Evolutionary conservation across 2,797 vertebrate genomes (phyloP), one percentile per base, ranked within the genome.

Genomic region (Xenops minutus): DNA sequence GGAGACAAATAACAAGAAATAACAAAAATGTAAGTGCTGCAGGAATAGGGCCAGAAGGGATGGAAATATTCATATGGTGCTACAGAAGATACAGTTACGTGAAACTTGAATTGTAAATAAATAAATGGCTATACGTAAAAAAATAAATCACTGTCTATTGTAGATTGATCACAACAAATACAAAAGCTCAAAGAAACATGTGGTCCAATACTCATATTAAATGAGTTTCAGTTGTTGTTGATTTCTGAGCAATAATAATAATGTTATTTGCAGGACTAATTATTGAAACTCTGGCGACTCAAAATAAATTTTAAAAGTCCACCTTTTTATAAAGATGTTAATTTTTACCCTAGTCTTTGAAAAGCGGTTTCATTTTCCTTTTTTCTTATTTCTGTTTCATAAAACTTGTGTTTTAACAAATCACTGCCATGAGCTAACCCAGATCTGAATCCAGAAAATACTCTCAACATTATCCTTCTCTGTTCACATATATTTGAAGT

Each of bases 401-500:
- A 93, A 97, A 97, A 96, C 87, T 97, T 96, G 75, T 82, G 71
- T 94, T 96, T 97, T 97, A 97, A 97, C 96, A 97, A 98, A 98
- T 97, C 94, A 89, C 95, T 96, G 95, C 96, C 96, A 95, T 89
- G 91, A 98, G 95, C 97, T 97, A 98, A 96, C 95, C 94, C 96
- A 98, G 93, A 97, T 97, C 96, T 96, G 97, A 96, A 96, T 97
- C 97, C 94, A 94, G 96, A 97, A 98, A 98, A 96, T 93, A 94
- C 93, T 95, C 93, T 98, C 95, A 94, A 96, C 95, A 97, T 98
- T 98, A 98, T 98, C 97, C 93, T 98, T 97, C 97, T 98, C 97
- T 97, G 97, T 97, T 98, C 98, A 98, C 98, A 98, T 98, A 98
- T 98, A 98, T 98, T 98, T 98, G 98, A 98, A 98, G 97, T 98